Conservation (phyloP, 2,113 vertebrate species). For the Triplophysa rosa region DNA sequence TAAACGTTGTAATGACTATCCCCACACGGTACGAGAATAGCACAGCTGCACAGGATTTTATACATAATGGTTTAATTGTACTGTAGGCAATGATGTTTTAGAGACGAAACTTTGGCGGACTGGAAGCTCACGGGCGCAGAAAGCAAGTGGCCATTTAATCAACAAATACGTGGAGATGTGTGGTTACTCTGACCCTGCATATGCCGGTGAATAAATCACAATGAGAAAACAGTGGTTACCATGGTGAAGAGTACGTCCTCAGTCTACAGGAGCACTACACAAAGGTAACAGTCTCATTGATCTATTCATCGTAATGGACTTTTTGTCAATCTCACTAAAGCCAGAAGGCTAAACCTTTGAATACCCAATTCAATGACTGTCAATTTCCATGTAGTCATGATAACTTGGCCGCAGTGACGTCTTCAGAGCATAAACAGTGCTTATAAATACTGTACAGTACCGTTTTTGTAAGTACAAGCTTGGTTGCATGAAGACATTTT, state of each 20-base stretch:
- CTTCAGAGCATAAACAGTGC: no score
- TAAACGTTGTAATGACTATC: neutral
- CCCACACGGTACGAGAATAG: neutral
- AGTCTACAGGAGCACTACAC: neutral
- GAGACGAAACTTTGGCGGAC: neutral
- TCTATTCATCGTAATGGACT: constrained; percentile 15
- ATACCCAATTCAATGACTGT: neutral
- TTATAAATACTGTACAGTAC: neutral
- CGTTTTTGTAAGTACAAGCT: constrained; percentile 28
- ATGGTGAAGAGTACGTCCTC: constrained; percentile 36
- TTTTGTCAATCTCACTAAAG: constrained; percentile 3
- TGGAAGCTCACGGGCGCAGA: neutral
- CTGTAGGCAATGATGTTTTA: neutral
- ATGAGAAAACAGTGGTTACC: constrained; percentile 28
- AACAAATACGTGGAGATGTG: constrained; percentile 9
- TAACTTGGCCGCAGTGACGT: neutral
- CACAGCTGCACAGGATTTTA: constrained; percentile 13
- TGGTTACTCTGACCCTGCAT: constrained; percentile 17
- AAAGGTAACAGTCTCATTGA: constrained; percentile 24
- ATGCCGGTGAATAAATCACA: neutral
- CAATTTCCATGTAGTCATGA: neutral
- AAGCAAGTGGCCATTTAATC: constrained; percentile 31
- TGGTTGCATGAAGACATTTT: constrained; percentile 37
- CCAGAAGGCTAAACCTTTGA: constrained; percentile 22
- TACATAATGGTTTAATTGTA: constrained; percentile 17